Base-by-base conservation (phyloP, 2,888 invertebrate species). In the Chaetogeoica ovagalla region DNA sequence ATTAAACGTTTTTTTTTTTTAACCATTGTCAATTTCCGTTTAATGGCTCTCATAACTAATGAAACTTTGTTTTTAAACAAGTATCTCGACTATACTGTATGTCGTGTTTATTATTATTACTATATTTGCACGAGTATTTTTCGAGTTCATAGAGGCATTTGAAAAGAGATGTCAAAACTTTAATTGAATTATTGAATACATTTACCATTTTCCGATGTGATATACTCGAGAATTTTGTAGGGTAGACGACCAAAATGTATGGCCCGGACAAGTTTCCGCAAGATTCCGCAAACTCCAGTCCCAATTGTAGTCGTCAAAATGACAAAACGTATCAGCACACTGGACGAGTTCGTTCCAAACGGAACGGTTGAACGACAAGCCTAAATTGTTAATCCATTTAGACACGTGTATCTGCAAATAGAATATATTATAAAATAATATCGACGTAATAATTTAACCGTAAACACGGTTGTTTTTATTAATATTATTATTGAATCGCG, bases 251-350 rank as follows among this genome's bases (percentile, higher is more conserved):
- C 92, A 92, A 82, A 98, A 89, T 84, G 93, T 93, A 81, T 89
- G 88, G 0, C 89, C 89, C 81, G 94, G 88, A 85, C 94, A 92
- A 84, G 93, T 93, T 87, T 95, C 94, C 0, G 96, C 95, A 75
- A 97, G 90, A 86, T 95, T 94, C 83, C 97, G 92, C 83, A 99
- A 87, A 0, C 97, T 97, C 94, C 98, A 99, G 85, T 99, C 98
- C 98, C 98, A 99, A 86, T 99, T 99, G 87, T 99, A 99, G 86
- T 99, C 99, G 85, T 99, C 99, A 87, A 96, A 98, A 2, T 92
- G 91, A 87, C 98, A 99, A 87, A 98, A 99, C 85, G 93, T 91
- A 43, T 92, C 89, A 15, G 93, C 91, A 85, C 97, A 93, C 48
- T 89, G 90, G 85, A 93, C 91, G 60, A 98, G 91, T 83, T 91